Evolutionary conservation across 2,113 vertebrate species (phyloP), one percentile per base, ranked within the genome.

Genomic region (Lycaon pictus): DNA sequence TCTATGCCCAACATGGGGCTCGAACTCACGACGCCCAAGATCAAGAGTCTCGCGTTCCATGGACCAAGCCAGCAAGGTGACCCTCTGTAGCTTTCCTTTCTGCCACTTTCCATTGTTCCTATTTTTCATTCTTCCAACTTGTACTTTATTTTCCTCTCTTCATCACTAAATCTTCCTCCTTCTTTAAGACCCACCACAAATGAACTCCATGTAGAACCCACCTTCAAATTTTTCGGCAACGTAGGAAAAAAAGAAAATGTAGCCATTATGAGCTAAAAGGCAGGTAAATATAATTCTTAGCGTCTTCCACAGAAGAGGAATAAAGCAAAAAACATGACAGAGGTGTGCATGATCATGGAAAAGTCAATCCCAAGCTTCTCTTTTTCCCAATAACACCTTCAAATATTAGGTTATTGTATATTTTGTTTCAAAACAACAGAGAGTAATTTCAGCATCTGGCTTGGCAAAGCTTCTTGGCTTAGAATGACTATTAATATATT

Each of bases 381-480:
- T 56, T 32, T 79, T 83, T 60, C 76, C 74, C 85, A 90, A 76
- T 51, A 72, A 91, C 32, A n/a, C 62, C 60, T 84, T 91, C 56
- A 94, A 94, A 76, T 90, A 87, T 74, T 56, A 88, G 27, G 10
- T 90, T 88, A 95, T 76, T 60, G 10, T 27, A 1, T 62, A 72
- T 90, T 32, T 25, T 86, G 48, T 81, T 93, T 93, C 53, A 80
- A 88, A 94, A 90, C 53, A 84, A 74, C 29, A 17, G 16, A 93
- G n/a, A 48, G 15, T 92, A 62, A 79, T 93, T 93, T 92, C 35
- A 67, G 20, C 58, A 86, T 72, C n/a, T 77, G 3, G 29, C 82
- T 62, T 91, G 87, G 83, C 83, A 92, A 96, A 95, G 92, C 25
- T 56, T 74, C 58, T 53, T n/a, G 62, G 63, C 35, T 95, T 63